A percentile compares a stretch with the other conserved stretches of the same genome.
phyloP scores from a whole-genome alignment of 2,888 invertebrate genomes.

The Lagria hirta region DNA sequence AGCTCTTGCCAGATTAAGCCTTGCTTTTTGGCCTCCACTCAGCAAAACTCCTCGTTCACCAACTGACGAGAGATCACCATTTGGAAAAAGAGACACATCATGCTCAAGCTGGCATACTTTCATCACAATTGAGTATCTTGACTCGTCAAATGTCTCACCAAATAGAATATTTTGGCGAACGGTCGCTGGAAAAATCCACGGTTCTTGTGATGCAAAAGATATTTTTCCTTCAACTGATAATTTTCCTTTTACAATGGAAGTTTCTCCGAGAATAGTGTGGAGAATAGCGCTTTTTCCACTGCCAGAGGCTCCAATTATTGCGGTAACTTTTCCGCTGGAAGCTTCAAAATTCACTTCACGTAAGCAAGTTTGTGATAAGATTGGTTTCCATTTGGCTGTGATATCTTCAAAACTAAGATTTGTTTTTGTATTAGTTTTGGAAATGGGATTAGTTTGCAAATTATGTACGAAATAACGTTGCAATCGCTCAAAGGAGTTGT shows the following conservation, averaged over 20 bases:
- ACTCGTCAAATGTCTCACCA: conserved; percentile 61
- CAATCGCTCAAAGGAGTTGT: too few species aligned
- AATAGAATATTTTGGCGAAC: conserved; percentile 77
- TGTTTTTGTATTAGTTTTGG: too few species aligned
- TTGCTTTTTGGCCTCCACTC: conserved; percentile 78
- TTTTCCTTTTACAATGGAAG: conserved; percentile 48
- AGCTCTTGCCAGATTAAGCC: conserved; percentile 74
- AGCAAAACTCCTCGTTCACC: conserved; percentile 77
- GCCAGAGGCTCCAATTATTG: conserved; percentile 64
- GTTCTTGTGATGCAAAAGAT: conserved; percentile 62
- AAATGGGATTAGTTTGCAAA: too few species aligned
- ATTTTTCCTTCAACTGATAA: conserved; percentile 54
- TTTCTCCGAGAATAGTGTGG: conserved; percentile 51
- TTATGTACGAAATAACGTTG: too few species aligned
- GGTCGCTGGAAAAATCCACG: conserved; percentile 61
- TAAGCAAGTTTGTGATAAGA: conserved; percentile 50
- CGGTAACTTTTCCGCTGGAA: conserved; percentile 59
- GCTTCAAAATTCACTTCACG: conserved; percentile 65
- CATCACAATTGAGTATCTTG: conserved; percentile 61
- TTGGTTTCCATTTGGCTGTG: conserved; percentile 64
- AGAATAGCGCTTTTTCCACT: conserved; percentile 49
- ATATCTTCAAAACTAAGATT: too few species aligned
- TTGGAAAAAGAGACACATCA: conserved; percentile 72
- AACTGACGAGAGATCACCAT: conserved; percentile 73
- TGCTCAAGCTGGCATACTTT: conserved; percentile 62